Evolutionary conservation across 2,888 invertebrate species (phyloP), one percentile per base, ranked within the genome.

Genomic region (Liposcelis brunnea): DNA sequence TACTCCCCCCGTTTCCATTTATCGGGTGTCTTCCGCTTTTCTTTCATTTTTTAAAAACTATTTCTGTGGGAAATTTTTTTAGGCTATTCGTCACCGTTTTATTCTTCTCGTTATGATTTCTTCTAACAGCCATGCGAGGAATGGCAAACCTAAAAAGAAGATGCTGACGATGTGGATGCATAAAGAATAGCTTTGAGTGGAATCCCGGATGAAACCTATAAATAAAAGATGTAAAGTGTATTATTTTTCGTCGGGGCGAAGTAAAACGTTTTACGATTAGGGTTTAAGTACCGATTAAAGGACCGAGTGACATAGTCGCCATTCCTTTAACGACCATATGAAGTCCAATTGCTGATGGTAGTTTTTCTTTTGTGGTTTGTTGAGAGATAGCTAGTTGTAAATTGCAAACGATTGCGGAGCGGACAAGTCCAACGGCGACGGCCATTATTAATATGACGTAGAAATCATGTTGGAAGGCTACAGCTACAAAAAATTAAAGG

Each of bases 251-350:
- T 35, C 16, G 15, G 10, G 8, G 5, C 6, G 14, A 1, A 10
- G 21, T 31, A 42, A 26, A 47, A 44, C 10, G n/a, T 35, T 35
- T 35, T 35, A 35, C 15, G 35, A 16, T 26, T 4, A 4, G 26
- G 26, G 7, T 14, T 35, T 35, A 35, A 6, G 10, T 40, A 40
- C 40, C 40, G 4, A 52, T 12, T n/a, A 52, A 35, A 7, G 50
- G 77, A 1, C 79, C 79, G 2, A 74, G 55, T 1, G 72, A 72
- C 8, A 79, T 72, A 0, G 77, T 75, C 16, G 75, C 65, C 1
- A 79, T 55, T 2, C 77, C 79, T 65, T 79, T 79, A 1, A 72
- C 68, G 44, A 79, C 65, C 80, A 80, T 80, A 52, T 76, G 78
- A 2, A 80, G 62, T 1, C 79, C 79, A 2, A 80, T 67, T 0